These are phyloP conservation scores for Telmatherina bonti DNA, from an alignment of 2,797 vertebrate species.

Conservation along the genomic window DNA sequence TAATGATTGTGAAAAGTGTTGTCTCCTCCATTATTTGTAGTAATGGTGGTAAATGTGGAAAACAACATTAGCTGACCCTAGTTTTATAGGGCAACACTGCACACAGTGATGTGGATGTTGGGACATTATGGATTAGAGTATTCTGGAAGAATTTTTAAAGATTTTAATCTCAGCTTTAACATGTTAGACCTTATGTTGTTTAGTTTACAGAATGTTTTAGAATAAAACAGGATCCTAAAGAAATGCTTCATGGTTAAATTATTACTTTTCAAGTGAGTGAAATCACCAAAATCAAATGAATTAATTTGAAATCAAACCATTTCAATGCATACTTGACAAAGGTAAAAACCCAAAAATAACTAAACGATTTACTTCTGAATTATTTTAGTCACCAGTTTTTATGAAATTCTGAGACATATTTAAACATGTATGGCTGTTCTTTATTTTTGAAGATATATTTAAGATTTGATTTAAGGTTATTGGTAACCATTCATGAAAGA, in stretches of 20 bases:
- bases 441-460: background rate
- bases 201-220: background rate
- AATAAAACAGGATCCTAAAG: slow-evolving; percentile 19
- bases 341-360: background rate
- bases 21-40: slow-evolving; percentile 51
- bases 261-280: slow-evolving; percentile 5
- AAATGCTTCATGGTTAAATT: slow-evolving; percentile 10
- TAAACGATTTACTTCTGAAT: slow-evolving; percentile 1
- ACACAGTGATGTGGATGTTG: slow-evolving; percentile 24
- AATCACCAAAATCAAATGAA: slow-evolving; percentile 42
- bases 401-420: background rate
- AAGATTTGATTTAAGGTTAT: slow-evolving; percentile 1
- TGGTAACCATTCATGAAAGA: background rate
- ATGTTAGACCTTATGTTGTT: slow-evolving; percentile 17
- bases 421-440: background rate
- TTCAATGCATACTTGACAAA: slow-evolving; percentile 16
- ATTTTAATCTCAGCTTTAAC: slow-evolving; percentile 30
- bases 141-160: slow-evolving; percentile 44
- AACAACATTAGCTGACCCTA: slow-evolving; percentile 61
- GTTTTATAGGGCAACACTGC: slow-evolving; percentile 78
- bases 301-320: background rate
- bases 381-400: slow-evolving; percentile 1
- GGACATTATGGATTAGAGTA: slow-evolving; percentile 30
- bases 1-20: slow-evolving; percentile 63
- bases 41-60: slow-evolving; percentile 33